Conservation (phyloP, 2,797 vertebrate genomes). For the Typhlichthys subterraneus region DNA sequence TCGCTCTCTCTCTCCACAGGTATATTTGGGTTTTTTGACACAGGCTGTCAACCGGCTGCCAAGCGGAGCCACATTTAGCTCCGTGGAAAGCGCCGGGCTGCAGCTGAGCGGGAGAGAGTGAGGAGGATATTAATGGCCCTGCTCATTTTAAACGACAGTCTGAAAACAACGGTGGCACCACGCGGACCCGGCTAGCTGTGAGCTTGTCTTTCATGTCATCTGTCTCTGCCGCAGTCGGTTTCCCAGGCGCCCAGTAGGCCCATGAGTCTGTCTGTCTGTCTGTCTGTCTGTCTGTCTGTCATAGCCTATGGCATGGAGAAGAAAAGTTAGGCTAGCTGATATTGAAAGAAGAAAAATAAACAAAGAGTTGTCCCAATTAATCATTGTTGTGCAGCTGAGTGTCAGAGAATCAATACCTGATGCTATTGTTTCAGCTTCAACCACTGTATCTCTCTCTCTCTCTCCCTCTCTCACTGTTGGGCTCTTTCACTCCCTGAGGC, state of each 20-base stretch:
- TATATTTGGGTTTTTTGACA: slow-evolving; percentile 60
- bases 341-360: background rate
- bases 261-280: slow-evolving; percentile 44
- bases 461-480: slow-evolving; percentile 19
- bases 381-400: slow-evolving; percentile 14
- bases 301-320: too few species aligned
- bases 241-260: slow-evolving; percentile 62
- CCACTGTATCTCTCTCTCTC: slow-evolving; percentile 22
- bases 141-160: slow-evolving; percentile 77
- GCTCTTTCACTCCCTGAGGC: slow-evolving; percentile 46
- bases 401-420: slow-evolving; percentile 25
- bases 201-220: slow-evolving; percentile 75
- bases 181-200: slow-evolving; percentile 63
- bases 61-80: slow-evolving; percentile 66
- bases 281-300: slow-evolving; percentile 33
- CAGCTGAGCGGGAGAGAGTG: slow-evolving; percentile 64
- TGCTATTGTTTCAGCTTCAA: slow-evolving; percentile 21
- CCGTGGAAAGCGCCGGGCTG: slow-evolving; percentile 59
- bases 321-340: too few species aligned
- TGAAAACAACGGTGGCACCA: slow-evolving; percentile 73
- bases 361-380: slow-evolving; percentile 9
- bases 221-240: slow-evolving; percentile 65
- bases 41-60: slow-evolving; percentile 65
- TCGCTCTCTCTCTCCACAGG: slow-evolving; percentile 35
- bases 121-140: slow-evolving; percentile 77